Evolutionary conservation across 2,113 vertebrate genomes (phyloP), one percentile per base, ranked within the genome.

Genomic region (Ardeotis arabs): DNA sequence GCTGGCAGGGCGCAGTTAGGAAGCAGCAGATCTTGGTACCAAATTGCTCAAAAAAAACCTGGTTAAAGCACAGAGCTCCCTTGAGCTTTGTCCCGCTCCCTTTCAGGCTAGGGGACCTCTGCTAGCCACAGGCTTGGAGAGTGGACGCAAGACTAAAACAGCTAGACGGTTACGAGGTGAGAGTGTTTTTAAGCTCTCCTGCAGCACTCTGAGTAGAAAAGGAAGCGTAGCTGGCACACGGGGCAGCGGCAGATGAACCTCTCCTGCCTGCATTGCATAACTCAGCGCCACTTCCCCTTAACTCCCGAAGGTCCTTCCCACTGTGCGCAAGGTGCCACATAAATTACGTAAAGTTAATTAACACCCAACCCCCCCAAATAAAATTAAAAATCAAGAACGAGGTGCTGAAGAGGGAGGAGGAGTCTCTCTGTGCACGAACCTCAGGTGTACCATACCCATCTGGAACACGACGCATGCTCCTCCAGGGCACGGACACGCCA

Each of bases 371-470:
- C 25, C 75, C 45, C 39, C 33, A 27, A 23, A 29, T 37, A 87
- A 73, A 64, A 93, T 37, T 73, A 81, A 93, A 94, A 94, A 81
- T 60, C 64, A 88, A 84, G 69, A 90, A 88, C 0, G 24, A 94
- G 59, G 87, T 92, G 92, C 84, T 60, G 73, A 35, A 67, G 72
- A 89, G n/a, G 69, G 73, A 93, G 77, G 62, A 77, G 58, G 55
- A 75, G 60, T 58, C 53, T 50, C 77, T 86, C 58, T 63, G 69
- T 44, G 59, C 82, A 35, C 0, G 14, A 68, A 58, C 81, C 88
- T 72, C 84, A 76, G 66, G 10, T 27, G 70, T 11, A n/a, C 3
- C 22, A 50, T 24, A 63, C 72, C 41, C 47, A 17, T 58, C 79
- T 37, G 76, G 59, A 93, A 47, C 53, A 79, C 0, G 16, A 6